A percentile compares a stretch with the other conserved stretches of the same genome.
Evolutionary conservation across 2,888 invertebrate genomes (phyloP).

Genomic region (Philaethria dido): DNA sequence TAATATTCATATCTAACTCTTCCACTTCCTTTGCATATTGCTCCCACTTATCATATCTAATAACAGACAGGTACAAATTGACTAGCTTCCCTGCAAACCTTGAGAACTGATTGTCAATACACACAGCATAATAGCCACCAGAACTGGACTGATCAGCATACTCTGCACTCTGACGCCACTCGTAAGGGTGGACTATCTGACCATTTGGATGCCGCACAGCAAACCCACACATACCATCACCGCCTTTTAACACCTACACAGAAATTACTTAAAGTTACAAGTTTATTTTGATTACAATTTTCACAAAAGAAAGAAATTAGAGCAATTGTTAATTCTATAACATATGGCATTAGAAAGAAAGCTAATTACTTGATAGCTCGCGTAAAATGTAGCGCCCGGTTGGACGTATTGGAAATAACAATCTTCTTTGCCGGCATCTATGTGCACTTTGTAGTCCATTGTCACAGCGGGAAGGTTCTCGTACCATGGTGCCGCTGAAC

Average conservation of each 20-base stretch:
- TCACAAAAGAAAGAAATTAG: neutral
- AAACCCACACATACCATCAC: slow-evolving; percentile 97
- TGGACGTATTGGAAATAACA: slow-evolving; percentile 98
- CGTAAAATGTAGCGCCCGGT: slow-evolving; percentile 95
- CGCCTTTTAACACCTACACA: slow-evolving; percentile 94
- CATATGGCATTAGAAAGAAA: slow-evolving; percentile 33
- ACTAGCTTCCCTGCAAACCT: slow-evolving; percentile 95
- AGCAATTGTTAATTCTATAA: slow-evolving; percentile 1
- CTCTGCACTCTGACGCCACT: slow-evolving; percentile 94
- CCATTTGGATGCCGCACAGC: slow-evolving; percentile 94
- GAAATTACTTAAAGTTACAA: slow-evolving; percentile 39
- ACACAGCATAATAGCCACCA: slow-evolving; percentile 95
- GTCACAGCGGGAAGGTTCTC: slow-evolving; percentile 95
- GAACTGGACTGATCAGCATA: slow-evolving; percentile 92
- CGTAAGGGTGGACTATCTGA: slow-evolving; percentile 93
- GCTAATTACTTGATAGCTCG: slow-evolving; percentile 93
- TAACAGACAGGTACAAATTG: slow-evolving; percentile 95
- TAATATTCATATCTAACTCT: slow-evolving; percentile 92
- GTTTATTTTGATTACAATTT: neutral
- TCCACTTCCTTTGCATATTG: slow-evolving; percentile 95
- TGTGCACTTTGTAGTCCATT: slow-evolving; percentile 97
- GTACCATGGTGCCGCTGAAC: slow-evolving; percentile 89
- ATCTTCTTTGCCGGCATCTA: slow-evolving; percentile 96
- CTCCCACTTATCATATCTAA: slow-evolving; percentile 97
- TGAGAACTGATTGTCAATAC: slow-evolving; percentile 96